A percentile compares a stretch with the other conserved stretches of the same genome.
phyloP scores from a whole-genome alignment of 2,113 vertebrate genomes.

The Hippocampus guttulatus region DNA sequence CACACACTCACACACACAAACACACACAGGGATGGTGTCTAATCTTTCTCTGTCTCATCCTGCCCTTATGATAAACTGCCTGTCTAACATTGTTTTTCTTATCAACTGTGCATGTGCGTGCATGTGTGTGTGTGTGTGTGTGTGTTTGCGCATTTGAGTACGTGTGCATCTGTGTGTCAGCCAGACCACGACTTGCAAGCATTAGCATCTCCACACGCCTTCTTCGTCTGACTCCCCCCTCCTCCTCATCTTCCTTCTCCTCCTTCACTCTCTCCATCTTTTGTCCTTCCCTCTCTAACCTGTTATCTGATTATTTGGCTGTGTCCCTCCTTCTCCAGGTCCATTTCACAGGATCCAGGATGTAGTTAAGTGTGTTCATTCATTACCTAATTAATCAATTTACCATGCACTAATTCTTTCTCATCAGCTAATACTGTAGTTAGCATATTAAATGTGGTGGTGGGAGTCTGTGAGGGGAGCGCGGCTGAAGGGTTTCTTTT shows the following conservation, averaged over 20 bases:
- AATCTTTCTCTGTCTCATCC: conserved; percentile 66
- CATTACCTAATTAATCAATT: conserved; percentile 65
- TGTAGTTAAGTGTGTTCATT: conserved; percentile 55
- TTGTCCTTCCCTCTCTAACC: conserved; percentile 41
- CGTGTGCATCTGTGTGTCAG: conserved; percentile 9
- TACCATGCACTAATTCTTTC: conserved; percentile 54
- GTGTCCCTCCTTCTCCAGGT: conserved; percentile 15
- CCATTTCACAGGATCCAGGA: conserved; percentile 50
- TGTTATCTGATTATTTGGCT: conserved; percentile 46
- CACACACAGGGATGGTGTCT: conserved; percentile 40
- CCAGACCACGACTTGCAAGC: conserved; percentile 39
- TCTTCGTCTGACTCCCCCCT: conserved; percentile 20
- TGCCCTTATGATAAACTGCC: conserved; percentile 68
- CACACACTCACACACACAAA: conserved; percentile 17
- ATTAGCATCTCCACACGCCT: conserved; percentile 50
- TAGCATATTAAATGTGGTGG: conserved; percentile 47
- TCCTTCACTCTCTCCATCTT: conserved; percentile 27
- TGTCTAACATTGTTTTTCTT: conserved; percentile 67
- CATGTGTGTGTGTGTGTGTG: neutral
- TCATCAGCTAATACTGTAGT: conserved; percentile 53
- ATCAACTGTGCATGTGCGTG: conserved; percentile 25
- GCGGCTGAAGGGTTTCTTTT: conserved; percentile 15
- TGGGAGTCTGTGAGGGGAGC: conserved; percentile 6
- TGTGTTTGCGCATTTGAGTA: no score
- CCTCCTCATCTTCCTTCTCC: conserved; percentile 5